These are phyloP conservation scores for Potamilus streckersoni DNA, from an alignment of 1,140 invertebrate genomes.

Conservation along the genomic window DNA sequence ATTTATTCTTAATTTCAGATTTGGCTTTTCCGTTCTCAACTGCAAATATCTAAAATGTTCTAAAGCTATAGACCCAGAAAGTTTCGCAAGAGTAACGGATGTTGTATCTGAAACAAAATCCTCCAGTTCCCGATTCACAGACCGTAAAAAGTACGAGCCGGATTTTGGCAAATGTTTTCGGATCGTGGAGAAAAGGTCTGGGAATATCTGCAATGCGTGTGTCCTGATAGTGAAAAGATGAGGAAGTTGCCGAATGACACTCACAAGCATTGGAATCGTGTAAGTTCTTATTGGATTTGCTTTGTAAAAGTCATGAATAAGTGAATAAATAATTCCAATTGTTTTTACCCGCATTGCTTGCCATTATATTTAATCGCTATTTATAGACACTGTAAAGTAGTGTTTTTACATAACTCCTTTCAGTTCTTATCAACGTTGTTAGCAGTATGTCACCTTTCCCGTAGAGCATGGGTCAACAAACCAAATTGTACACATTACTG, in stretches of 20 bases:
- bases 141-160: slow-evolving; percentile 87
- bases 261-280: slow-evolving; percentile 85
- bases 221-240: slow-evolving; percentile 86
- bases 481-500: too few relatives aligned
- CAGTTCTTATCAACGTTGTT: too few relatives aligned
- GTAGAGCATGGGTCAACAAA: too few relatives aligned
- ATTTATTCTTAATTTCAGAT: too few relatives aligned
- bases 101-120: slow-evolving; percentile 92
- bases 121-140: slow-evolving; percentile 85
- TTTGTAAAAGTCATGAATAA: too few relatives aligned
- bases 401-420: too few relatives aligned
- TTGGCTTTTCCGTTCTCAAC: too few relatives aligned
- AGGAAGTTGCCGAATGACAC: slow-evolving; percentile 85
- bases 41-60: slow-evolving; percentile 75
- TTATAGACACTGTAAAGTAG: too few relatives aligned
- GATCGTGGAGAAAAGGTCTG: slow-evolving; percentile 77
- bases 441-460: too few relatives aligned
- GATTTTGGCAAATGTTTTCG: slow-evolving; percentile 88
- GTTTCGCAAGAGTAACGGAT: slow-evolving; percentile 84
- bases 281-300: slow-evolving; percentile 67
- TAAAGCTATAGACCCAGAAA: slow-evolving; percentile 91
- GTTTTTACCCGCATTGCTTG: too few relatives aligned
- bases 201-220: slow-evolving; percentile 91
- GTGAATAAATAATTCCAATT: too few relatives aligned
- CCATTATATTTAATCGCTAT: too few relatives aligned